A percentile compares a stretch with the other conserved stretches of the same genome.
phyloP scores from a whole-genome alignment of 1,140 invertebrate genomes.

The Conus ventricosus region DNA sequence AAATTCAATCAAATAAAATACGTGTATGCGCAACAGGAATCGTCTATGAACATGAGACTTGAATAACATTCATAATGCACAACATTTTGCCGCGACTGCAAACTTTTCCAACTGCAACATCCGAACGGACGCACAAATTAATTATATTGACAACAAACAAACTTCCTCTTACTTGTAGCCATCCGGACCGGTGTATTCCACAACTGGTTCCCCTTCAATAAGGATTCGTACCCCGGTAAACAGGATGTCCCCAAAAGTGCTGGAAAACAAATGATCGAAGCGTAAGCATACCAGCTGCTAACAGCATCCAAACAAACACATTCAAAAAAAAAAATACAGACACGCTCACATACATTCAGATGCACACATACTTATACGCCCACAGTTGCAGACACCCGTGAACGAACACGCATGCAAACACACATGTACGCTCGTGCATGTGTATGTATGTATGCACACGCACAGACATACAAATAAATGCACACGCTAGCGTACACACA shows the following conservation, averaged over 20 bases:
- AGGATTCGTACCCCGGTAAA: slow-evolving; percentile 58
- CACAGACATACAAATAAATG: too few relatives aligned
- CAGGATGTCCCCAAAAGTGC: slow-evolving; percentile 56
- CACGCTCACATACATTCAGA: background rate
- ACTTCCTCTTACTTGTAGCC: slow-evolving; percentile 39
- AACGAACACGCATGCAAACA: background rate
- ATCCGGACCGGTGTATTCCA: slow-evolving; percentile 52
- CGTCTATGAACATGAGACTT: too few relatives aligned
- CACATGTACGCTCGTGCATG: background rate
- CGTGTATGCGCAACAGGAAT: too few relatives aligned
- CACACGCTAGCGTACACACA: too few relatives aligned
- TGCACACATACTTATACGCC: background rate
- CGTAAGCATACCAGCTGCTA: background rate
- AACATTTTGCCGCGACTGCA: too few relatives aligned
- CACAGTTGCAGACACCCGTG: background rate
- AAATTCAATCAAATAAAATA: too few relatives aligned
- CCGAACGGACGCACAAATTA: too few relatives aligned
- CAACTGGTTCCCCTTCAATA: slow-evolving; percentile 58
- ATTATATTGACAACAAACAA: background rate
- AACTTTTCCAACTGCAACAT: too few relatives aligned
- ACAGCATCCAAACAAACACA: background rate
- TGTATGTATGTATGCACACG: too few relatives aligned
- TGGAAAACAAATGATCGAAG: slow-evolving; percentile 18
- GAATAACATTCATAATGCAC: too few relatives aligned
- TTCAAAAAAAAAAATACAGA: background rate